Conservation (phyloP, 2,113 vertebrate genomes). For the Mus spicilegus region DNA sequence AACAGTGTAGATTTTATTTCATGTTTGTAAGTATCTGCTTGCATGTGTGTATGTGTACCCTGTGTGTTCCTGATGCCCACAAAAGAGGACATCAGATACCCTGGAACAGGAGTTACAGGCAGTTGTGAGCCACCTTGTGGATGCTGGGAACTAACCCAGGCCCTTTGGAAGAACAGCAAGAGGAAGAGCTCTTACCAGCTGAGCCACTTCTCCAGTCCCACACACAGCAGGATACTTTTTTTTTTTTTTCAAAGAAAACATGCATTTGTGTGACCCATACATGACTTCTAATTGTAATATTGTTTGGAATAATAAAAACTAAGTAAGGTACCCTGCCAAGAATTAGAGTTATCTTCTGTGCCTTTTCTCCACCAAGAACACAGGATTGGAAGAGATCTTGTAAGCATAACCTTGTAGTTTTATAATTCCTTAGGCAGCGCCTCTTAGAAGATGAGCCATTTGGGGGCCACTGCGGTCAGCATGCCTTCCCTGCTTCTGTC, state of each 20-base stretch:
- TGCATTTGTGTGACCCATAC: background rate
- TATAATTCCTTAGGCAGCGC: background rate
- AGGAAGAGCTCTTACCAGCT: background rate
- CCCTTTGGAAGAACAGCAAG: background rate
- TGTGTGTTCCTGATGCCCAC: background rate
- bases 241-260: background rate
- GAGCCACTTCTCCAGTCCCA: background rate
- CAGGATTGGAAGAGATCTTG: background rate
- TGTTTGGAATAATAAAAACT: conserved; percentile 35
- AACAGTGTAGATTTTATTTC: background rate
- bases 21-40: background rate
- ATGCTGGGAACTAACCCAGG: background rate
- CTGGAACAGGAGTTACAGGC: background rate
- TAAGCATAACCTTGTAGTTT: background rate
- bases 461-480: background rate
- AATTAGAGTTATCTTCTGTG: background rate
- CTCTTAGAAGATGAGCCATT: conserved; percentile 24
- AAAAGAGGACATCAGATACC: background rate
- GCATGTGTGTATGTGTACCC: background rate
- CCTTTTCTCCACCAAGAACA: conserved; percentile 6
- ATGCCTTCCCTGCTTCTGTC: background rate
- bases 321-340: background rate
- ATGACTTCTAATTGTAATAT: background rate
- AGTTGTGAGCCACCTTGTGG: background rate
- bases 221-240: background rate